A percentile compares a stretch with the other conserved stretches of the same genome.
These are phyloP conservation scores for Merops nubicus DNA, from an alignment of 2,113 vertebrate species.

Conservation along the genomic window DNA sequence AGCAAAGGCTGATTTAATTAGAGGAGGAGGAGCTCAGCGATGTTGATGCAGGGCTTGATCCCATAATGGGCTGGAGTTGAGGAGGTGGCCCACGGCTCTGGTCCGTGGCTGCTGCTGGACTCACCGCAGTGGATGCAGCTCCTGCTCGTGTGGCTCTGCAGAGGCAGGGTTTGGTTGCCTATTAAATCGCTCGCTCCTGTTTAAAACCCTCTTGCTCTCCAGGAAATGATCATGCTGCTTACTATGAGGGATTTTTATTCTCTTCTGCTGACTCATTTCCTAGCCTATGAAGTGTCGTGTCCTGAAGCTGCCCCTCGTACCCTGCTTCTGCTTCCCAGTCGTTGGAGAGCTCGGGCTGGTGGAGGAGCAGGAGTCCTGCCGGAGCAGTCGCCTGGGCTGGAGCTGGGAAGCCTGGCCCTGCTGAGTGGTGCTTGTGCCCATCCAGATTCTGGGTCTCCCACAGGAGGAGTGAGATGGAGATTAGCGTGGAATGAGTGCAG, in stretches of 20 bases:
- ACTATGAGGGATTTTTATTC: background rate
- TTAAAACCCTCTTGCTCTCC: background rate
- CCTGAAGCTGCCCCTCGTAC: background rate
- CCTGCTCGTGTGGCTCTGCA: background rate
- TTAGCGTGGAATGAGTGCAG: accelerated
- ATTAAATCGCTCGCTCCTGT: accelerated
- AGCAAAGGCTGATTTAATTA: background rate
- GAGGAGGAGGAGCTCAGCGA: background rate
- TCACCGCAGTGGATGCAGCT: accelerated
- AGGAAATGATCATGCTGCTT: background rate
- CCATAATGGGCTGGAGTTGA: background rate
- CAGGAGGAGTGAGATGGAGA: accelerated
- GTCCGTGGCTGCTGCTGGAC: background rate
- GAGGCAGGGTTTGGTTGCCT: background rate
- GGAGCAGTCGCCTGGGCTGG: background rate
- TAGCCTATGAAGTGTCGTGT: background rate
- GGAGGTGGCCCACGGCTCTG: background rate
- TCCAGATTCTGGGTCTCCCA: accelerated
- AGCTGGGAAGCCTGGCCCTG: background rate
- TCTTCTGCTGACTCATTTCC: background rate
- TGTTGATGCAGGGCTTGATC: background rate
- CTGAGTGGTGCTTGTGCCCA: background rate
- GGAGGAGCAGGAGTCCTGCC: background rate
- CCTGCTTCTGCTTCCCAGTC: background rate
- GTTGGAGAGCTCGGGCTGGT: accelerated